A percentile compares a stretch with the other conserved stretches of the same genome.
Conservation (phyloP, 2,113 vertebrate species). For the Gallinago undulata region DNA sequence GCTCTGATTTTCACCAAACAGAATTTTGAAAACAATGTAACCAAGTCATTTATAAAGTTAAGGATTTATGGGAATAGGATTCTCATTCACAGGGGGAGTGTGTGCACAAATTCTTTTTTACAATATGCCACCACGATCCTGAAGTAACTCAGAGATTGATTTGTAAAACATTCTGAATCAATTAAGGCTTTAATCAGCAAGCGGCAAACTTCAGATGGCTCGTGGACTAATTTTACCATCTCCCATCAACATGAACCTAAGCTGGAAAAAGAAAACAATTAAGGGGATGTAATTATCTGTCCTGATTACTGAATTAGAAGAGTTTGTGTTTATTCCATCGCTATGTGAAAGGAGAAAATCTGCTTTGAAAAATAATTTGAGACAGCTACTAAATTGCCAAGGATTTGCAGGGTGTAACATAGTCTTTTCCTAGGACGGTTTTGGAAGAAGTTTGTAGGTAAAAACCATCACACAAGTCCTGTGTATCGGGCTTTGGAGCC, state of each 20-base stretch:
- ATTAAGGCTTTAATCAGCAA: constrained; percentile 80
- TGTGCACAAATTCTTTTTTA: constrained; percentile 21
- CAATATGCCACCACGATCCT: constrained; percentile 42
- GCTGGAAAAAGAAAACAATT: constrained; percentile 75
- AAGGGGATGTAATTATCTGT: constrained; percentile 72
- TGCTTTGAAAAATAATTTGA: constrained; percentile 24
- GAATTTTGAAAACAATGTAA: constrained; percentile 19
- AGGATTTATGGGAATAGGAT: constrained; percentile 10
- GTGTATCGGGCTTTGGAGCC: neutral
- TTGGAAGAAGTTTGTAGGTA: neutral
- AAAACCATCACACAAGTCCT: neutral
- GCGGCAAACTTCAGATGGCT: constrained; percentile 72
- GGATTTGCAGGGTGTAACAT: neutral
- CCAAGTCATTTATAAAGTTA: constrained; percentile 10
- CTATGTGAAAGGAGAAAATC: constrained; percentile 37
- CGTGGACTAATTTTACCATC: constrained; percentile 73
- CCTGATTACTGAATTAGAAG: constrained; percentile 74
- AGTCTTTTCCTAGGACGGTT: neutral
- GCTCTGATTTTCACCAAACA: constrained; percentile 13
- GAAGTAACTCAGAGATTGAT: constrained; percentile 75
- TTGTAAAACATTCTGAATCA: constrained; percentile 76
- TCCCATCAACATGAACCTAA: constrained; percentile 69
- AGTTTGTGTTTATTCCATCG: constrained; percentile 61
- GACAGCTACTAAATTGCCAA: neutral
- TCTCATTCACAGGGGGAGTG: neutral